These are phyloP conservation scores for Heterodera schachtii DNA, from an alignment of 1,140 invertebrate genomes.

Conservation along the genomic window DNA sequence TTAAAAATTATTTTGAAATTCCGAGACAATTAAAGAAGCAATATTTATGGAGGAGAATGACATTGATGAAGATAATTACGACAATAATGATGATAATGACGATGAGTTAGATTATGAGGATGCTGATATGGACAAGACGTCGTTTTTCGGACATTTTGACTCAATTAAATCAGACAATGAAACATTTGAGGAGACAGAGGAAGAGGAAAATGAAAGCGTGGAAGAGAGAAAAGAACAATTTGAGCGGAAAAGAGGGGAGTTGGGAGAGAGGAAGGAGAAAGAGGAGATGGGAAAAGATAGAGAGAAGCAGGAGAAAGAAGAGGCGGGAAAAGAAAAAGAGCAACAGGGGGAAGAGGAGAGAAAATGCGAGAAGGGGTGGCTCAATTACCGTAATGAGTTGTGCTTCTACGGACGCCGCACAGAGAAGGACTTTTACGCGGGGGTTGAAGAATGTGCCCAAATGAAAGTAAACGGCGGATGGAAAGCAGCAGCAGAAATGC, in stretches of 20 bases:
- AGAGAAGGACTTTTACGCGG: neutral
- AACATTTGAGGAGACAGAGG: neutral
- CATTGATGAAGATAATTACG: too few species aligned
- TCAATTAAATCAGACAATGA: too few species aligned
- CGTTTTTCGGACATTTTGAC: neutral
- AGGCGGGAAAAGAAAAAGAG: neutral
- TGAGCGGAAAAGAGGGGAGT: neutral
- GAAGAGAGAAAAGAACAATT: neutral
- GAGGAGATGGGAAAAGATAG: neutral
- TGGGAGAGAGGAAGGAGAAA: neutral
- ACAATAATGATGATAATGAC: too few species aligned
- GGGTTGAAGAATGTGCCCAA: conserved; percentile 4
- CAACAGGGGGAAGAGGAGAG: neutral
- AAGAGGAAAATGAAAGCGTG: neutral
- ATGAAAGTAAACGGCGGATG: neutral
- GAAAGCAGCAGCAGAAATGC: neutral
- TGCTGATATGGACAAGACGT: neutral
- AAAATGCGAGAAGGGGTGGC: conserved; percentile 23
- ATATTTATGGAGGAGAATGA: neutral
- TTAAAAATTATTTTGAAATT: neutral
- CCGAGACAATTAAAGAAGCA: neutral
- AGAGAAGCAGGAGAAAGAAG: neutral
- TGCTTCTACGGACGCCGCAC: conserved; percentile 18
- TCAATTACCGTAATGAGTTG: conserved; percentile 1
- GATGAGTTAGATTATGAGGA: neutral